These are phyloP conservation scores for Neogobius melanostomus DNA, from an alignment of 2,113 vertebrate species.

Conservation along the genomic window DNA sequence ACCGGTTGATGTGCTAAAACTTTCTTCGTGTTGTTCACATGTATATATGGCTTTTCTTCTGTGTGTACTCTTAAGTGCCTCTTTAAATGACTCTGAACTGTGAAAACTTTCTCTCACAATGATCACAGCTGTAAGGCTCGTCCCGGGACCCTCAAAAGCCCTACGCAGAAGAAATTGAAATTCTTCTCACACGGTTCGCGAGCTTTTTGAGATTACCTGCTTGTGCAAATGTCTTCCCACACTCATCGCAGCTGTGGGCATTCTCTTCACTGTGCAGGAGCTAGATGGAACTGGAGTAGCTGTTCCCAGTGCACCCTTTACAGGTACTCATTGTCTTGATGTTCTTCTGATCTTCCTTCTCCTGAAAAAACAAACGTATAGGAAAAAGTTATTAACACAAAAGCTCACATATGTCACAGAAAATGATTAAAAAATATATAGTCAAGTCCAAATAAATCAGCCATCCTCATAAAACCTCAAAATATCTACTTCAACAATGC, in stretches of 20 bases:
- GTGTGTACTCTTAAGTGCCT: background rate
- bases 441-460: too few relatives aligned
- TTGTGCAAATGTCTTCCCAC: background rate
- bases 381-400: too few relatives aligned
- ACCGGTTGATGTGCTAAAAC: background rate
- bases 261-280: background rate
- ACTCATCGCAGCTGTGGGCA: background rate
- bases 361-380: too few relatives aligned
- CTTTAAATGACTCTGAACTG: background rate
- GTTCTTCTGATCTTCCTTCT: too few relatives aligned
- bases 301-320: background rate
- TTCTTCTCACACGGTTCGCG: background rate
- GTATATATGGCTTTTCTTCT: background rate
- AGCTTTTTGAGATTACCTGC: background rate
- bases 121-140: background rate
- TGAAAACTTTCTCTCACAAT: background rate
- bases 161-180: background rate
- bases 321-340: background rate
- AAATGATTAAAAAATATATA: too few relatives aligned
- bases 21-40: background rate
- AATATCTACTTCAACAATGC: too few relatives aligned
- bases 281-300: background rate
- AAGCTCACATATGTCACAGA: too few relatives aligned
- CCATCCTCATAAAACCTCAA: too few relatives aligned
- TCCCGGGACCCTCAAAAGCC: background rate